These are phyloP conservation scores for Gymnorhina tibicen DNA, from an alignment of 2,113 vertebrate species.

Conservation along the genomic window DNA sequence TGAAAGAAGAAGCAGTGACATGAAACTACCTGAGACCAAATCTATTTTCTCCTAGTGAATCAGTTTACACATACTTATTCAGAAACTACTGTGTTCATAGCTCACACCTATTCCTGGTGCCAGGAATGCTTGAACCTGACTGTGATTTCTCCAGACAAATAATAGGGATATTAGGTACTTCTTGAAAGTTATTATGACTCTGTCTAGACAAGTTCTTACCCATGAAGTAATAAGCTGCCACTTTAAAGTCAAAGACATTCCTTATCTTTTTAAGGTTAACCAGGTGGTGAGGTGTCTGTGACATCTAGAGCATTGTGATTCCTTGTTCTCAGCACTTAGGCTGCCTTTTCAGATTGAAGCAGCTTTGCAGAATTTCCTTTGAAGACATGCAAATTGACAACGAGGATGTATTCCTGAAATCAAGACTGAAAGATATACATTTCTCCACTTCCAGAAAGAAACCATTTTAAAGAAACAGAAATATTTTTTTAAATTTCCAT, in stretches of 20 bases:
- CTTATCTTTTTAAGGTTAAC: constrained; percentile 33
- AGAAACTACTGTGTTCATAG: not conserved
- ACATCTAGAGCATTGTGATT: not conserved
- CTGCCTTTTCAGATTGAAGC: not conserved
- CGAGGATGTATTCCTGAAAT: not conserved
- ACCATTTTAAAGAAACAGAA: not conserved
- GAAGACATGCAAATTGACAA: not conserved
- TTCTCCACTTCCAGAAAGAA: not conserved
- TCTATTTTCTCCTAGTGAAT: constrained; percentile 3
- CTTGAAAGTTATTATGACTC: not conserved
- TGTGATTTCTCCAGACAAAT: not conserved
- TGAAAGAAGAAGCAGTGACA: not conserved
- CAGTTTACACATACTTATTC: constrained; percentile 11
- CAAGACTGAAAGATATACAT: not conserved
- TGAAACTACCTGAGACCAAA: not conserved
- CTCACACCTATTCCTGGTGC: not conserved
- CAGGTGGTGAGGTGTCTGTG: constrained; percentile 11
- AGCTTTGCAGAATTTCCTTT: not conserved
- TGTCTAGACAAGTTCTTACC: constrained; percentile 38
- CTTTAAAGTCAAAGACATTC: not conserved
- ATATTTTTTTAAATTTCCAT: not conserved
- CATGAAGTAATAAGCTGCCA: not conserved
- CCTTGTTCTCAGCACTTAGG: not conserved
- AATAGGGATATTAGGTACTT: constrained; percentile 4
- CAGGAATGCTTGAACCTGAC: not conserved